A percentile compares a stretch with the other conserved stretches of the same genome.
phyloP scores from a whole-genome alignment of 2,888 invertebrate species.

The Fragum whitleyi region DNA sequence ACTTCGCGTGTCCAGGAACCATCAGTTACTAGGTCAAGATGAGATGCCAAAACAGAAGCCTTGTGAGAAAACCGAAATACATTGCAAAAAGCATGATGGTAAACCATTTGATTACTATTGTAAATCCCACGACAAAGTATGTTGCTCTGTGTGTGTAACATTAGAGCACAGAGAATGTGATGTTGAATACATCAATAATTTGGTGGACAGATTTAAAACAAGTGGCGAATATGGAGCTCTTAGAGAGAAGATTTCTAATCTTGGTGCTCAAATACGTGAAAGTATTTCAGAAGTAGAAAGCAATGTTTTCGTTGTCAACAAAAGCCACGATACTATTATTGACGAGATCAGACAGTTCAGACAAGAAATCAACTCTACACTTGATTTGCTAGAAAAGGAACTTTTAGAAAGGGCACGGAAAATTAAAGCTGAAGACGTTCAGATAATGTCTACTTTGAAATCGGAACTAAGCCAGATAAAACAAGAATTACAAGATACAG shows the following conservation, averaged over 20 bases:
- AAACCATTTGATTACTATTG: not conserved
- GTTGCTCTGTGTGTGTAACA: not conserved
- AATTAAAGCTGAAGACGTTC: not conserved
- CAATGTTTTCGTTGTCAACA: not conserved
- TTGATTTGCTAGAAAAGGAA: not conserved
- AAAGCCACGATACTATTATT: not conserved
- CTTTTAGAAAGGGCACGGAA: not conserved
- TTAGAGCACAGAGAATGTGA: not conserved
- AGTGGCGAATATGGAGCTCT: not conserved
- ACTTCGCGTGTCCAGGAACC: not conserved
- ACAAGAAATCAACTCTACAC: not conserved
- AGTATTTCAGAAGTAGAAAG: not conserved
- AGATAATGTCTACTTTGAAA: not conserved
- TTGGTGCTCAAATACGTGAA: not conserved
- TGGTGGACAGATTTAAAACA: not conserved
- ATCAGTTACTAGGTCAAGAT: not conserved
- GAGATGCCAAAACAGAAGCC: not conserved
- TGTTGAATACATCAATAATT: not conserved
- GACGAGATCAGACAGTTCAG: not conserved
- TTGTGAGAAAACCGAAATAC: not conserved
- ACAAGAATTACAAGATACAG: not conserved
- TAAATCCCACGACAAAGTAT: not conserved
- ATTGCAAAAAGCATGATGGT: not conserved
- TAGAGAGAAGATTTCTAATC: not conserved
- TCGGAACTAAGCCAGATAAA: not conserved